Base-by-base conservation (phyloP, 2,113 vertebrate species). In the Aspiorhynchus laticeps region DNA sequence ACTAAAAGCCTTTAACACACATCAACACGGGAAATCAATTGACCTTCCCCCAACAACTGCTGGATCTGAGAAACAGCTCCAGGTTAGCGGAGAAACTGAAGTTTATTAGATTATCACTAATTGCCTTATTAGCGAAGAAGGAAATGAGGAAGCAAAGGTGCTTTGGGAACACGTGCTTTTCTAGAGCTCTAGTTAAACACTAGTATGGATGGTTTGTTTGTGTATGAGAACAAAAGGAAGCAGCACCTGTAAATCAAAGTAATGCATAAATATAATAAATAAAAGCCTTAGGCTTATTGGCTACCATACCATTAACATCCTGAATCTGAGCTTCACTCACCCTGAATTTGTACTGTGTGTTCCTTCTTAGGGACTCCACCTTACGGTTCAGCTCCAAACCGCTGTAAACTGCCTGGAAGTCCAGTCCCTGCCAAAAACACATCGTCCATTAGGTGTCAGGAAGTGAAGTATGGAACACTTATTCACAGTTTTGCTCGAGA, bases 301-400 rank as follows among this genome's bases (percentile, higher is more conserved):
- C 21, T 59, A 8, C 1, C 8, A 3, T 10, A 61, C 2, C 21
- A n/a, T 61, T 61, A 61, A 61, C 56, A 61, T 61, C 7, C 7
- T 59, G 56, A 59, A 59, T n/a, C 56, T 59, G 56, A 9, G 56
- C 24, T 61, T 61, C 26, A 91, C 94, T 95, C 93, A 99, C 98
- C 96, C 98, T 97, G 96, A 99, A 99, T 96, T 97, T 98, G 96
- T 99, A 99, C 94, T 97, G 97, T 65, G 98, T 98, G 94, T 97
- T 99, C 94, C 98, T 97, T 95, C 96, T 97, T 93, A 99, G 97
- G 92, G 97, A 96, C 93, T 97, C 97, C 95, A 99, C 97, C 95
- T 97, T 99, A 96, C 96, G 98, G 91, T 95, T 97, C 94, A 97
- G 94, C 92, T 98, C 97, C 92, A 98, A 96, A 96, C 98, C 98